Evolutionary conservation across 2,888 invertebrate species (phyloP), one percentile per base, ranked within the genome.

Genomic region (Hyposoter didymator): DNA sequence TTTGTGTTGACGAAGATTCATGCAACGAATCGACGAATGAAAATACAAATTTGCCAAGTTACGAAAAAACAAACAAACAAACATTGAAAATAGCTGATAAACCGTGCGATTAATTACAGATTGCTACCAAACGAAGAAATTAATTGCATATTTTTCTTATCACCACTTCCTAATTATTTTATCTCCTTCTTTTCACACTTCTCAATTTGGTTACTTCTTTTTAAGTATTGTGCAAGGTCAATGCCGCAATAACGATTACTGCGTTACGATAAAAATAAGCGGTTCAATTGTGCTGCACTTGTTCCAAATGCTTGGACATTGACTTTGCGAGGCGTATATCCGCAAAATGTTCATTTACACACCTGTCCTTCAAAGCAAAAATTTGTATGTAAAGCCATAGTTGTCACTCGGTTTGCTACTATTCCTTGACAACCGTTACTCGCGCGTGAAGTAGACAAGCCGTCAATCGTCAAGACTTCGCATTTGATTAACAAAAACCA

Each of bases 361-460:
- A 69, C 67, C 43, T 78, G 55, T 45, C 19, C 32, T 6, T 28
- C 12, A 10, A 32, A 22, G 62, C 22, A 28, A 64, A 43, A 39
- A 72, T 79, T 79, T 64, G 39, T 72, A 72, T 64, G 79, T 62
- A 7, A 49, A 17, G 35, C n/a, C 19, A 35, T 17, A 19, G n/a
- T 19, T 64, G 5, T 22, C 12, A 22, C 17, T 59, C 8, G 19
- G 14, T 43, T 17, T 22, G n/a, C 32, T 12, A 45, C 22, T 64
- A 55, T 49, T 39, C 47, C 2, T 19, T 17, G 2, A 19, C 47
- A 47, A 47, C 32, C 14, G 55, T 79, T 69, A 49, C 28, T 72
- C 70, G 39, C 49, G 62, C 39, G 39, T 47, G 35, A 79, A 72
- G 28, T 62, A 59, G 70, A 62, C 49, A 79, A 62, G 72, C 55